These are phyloP conservation scores for Frankliniella fusca DNA, from an alignment of 2,888 invertebrate genomes.

Conservation along the genomic window DNA sequence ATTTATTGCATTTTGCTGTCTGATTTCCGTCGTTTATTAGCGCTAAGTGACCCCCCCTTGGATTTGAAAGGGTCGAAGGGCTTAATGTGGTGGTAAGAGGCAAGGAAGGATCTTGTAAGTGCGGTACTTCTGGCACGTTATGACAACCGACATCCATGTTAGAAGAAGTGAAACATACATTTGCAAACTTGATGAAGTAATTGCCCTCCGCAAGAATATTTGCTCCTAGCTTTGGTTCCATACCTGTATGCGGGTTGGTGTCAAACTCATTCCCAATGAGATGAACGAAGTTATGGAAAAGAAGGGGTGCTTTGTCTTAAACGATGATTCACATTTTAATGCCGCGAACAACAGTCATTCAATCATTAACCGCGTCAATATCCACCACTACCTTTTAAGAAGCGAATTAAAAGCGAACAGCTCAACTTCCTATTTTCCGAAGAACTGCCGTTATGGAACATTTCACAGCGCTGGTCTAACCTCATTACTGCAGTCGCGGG, in stretches of 20 bases:
- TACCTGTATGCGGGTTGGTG: not conserved
- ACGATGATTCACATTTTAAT: not conserved
- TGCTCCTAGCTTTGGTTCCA: not conserved
- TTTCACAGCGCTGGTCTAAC: too few relatives aligned
- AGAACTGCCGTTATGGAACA: too few relatives aligned
- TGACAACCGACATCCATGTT: not conserved
- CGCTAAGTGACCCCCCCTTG: not conserved
- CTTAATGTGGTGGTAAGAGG: not conserved
- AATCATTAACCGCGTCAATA: too few relatives aligned
- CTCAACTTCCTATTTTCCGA: too few relatives aligned
- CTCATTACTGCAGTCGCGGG: too few relatives aligned
- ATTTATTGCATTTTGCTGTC: not conserved
- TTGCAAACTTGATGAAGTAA: not conserved
- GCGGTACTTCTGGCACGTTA: not conserved
- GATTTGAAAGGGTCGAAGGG: not conserved
- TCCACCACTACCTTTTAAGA: too few relatives aligned
- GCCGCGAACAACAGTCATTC: too few relatives aligned
- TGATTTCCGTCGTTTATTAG: not conserved
- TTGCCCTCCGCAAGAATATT: not conserved
- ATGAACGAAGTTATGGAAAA: slow-evolving; percentile 11
- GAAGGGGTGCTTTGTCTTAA: not conserved
- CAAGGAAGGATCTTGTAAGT: not conserved
- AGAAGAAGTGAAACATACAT: not conserved
- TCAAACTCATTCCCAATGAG: not conserved
- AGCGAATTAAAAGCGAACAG: too few relatives aligned